phyloP scores from a whole-genome alignment of 2,888 invertebrate genomes.

The Polydrusus cervinus region DNA sequence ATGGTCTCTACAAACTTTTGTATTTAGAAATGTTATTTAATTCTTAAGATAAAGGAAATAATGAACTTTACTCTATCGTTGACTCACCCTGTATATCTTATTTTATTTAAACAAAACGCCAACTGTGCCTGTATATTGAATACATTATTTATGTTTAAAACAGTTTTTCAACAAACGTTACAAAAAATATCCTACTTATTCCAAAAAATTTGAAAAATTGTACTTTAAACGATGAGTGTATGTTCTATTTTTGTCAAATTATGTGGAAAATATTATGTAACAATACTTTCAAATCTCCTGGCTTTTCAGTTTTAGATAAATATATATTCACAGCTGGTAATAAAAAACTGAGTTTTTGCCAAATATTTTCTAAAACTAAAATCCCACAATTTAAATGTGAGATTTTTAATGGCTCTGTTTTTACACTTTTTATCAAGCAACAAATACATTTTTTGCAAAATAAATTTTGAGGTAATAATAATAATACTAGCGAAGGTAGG shows the following conservation, averaged over 20 bases:
- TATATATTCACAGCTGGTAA: slow-evolving; percentile 55
- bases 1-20: too few species aligned
- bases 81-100: too few species aligned
- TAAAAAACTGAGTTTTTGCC: slow-evolving; percentile 56
- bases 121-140: too few species aligned
- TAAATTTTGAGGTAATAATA: neutral
- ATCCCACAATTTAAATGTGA: slow-evolving; percentile 30
- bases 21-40: too few species aligned
- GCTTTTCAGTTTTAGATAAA: slow-evolving; percentile 51
- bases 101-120: too few species aligned
- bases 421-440: neutral
- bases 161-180: neutral
- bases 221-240: slow-evolving; percentile 38
- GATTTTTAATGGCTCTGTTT: slow-evolving; percentile 6
- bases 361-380: slow-evolving; percentile 50
- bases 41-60: too few species aligned
- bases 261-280: slow-evolving; percentile 54
- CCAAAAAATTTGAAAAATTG: slow-evolving; percentile 2
- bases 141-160: too few species aligned
- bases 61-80: too few species aligned
- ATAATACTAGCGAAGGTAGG: too few species aligned
- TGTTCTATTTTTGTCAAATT: slow-evolving; percentile 52
- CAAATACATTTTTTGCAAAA: neutral
- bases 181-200: slow-evolving; percentile 10
- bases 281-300: slow-evolving; percentile 50